Conservation (phyloP, 2,797 vertebrate genomes). For the Babyrousa celebensis region DNA sequence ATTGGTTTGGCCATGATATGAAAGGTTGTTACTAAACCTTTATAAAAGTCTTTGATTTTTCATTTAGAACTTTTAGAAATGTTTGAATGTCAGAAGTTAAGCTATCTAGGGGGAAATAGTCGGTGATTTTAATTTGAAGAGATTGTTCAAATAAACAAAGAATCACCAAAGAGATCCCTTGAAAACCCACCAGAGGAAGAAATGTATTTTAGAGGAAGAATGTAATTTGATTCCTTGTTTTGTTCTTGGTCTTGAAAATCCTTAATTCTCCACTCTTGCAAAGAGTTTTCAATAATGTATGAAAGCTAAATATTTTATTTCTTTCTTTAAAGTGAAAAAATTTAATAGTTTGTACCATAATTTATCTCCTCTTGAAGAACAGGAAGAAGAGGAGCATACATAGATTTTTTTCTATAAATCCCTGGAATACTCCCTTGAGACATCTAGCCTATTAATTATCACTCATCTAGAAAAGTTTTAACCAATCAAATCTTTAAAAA, state of each 20-base stretch:
- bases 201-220: conserved; percentile 72
- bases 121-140: conserved; percentile 76
- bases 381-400: conserved; percentile 48
- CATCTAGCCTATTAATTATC: conserved; percentile 58
- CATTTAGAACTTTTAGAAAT: conserved; percentile 68
- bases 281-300: conserved; percentile 56
- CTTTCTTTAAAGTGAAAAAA: conserved; percentile 58
- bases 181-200: conserved; percentile 73
- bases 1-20: conserved; percentile 7
- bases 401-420: conserved; percentile 47
- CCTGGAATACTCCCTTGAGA: neutral
- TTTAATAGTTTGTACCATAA: neutral
- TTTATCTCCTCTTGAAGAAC: conserved; percentile 66
- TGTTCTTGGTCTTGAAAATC: conserved; percentile 77
- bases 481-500: conserved; percentile 25
- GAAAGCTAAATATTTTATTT: conserved; percentile 31
- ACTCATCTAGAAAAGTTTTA: conserved; percentile 56
- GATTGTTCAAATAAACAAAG: conserved; percentile 75
- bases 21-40: conserved; percentile 49
- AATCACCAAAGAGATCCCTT: conserved; percentile 62
- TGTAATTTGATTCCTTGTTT: conserved; percentile 78
- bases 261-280: conserved; percentile 51
- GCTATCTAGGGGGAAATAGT: conserved; percentile 59
- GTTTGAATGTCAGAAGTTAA: conserved; percentile 59
- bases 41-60: conserved; percentile 68